Percentiles rank a stretch among this genome's conserved stretches.
Evolutionary conservation across 1,140 invertebrate species (phyloP).

Genomic region (Aphidius ervi): DNA sequence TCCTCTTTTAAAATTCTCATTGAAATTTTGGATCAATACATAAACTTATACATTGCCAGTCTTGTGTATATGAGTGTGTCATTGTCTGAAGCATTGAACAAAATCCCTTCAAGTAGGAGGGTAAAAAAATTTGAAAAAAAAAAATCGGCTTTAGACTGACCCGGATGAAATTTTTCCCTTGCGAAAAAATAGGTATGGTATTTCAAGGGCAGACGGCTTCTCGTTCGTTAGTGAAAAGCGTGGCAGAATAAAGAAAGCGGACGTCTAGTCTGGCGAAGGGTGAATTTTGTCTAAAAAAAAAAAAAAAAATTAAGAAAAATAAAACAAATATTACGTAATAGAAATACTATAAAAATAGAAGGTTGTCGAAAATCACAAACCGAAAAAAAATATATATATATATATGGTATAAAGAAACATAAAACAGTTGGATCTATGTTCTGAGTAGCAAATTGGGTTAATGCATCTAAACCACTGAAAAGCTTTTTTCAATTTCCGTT

Average conservation of each 20-base stretch:
- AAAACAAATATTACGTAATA: neutral
- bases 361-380: constrained; percentile 1
- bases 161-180: neutral
- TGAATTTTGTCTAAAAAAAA: neutral
- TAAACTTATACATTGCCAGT: too few species aligned
- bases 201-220: neutral
- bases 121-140: neutral
- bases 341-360: constrained; percentile 8
- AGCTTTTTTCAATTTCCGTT: neutral
- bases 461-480: constrained; percentile 18
- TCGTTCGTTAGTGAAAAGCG: constrained; percentile 10
- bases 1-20: too few species aligned
- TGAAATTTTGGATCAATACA: too few species aligned
- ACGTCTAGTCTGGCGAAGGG: neutral
- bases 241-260: neutral
- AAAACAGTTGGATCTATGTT: constrained; percentile 23
- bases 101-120: neutral
- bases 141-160: constrained; percentile 2
- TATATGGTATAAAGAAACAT: constrained; percentile 16
- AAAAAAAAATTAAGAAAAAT: neutral
- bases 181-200: neutral
- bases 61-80: neutral
- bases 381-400: neutral
- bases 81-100: neutral
- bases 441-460: constrained; percentile 27